Evolutionary conservation across 2,797 vertebrate genomes (phyloP), one percentile per base, ranked within the genome.

Genomic region (Pampus argenteus): DNA sequence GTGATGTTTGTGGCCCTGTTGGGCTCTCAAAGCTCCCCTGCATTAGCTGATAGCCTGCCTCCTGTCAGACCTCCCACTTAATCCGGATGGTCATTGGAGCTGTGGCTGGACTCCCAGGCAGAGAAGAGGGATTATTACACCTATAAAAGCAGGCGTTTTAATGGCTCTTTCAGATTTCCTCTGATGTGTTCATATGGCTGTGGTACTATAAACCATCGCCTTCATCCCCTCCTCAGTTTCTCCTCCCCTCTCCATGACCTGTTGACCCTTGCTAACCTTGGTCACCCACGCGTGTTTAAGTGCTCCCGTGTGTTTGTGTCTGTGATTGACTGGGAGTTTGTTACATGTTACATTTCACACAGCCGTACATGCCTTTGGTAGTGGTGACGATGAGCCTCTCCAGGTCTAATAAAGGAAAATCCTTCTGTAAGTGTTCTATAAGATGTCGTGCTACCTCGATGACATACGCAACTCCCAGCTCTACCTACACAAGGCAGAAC

Each of bases 91-190:
- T 77, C 76, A 67, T 59, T 78, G 81, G 88, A 82, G 78, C 81
- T 42, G 76, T 82, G 78, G 86, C 82, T 83, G 85, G 78, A 86
- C 88, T 87, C 76, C 80, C 87, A 84, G 83, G 84, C 88, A 78
- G 86, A 78, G 66, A 70, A 87, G 84, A 80, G 78, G 87, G 91
- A 93, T 94, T 93, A 93, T 92, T 91, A 86, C 90, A 84, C 83
- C 85, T 88, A 88, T 93, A 94, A 94, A 94, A 92, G 80, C 86
- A 71, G 87, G 79, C 81, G 61, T 92, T 94, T 94, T 91, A 93
- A 94, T 89, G 83, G 90, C 82, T n/a, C 86, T 91, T 85, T 91
- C 82, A 86, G 89, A 87, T 89, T 90, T 84, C 85, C 76, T 88
- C 73, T 88, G 84, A 92, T 89, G 90, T 92, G 88, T 92, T 93